Percentiles rank a stretch among this genome's conserved stretches.
phyloP scores from a whole-genome alignment of 2,113 vertebrate species.

The Stomatorhinus ivindoensis region DNA sequence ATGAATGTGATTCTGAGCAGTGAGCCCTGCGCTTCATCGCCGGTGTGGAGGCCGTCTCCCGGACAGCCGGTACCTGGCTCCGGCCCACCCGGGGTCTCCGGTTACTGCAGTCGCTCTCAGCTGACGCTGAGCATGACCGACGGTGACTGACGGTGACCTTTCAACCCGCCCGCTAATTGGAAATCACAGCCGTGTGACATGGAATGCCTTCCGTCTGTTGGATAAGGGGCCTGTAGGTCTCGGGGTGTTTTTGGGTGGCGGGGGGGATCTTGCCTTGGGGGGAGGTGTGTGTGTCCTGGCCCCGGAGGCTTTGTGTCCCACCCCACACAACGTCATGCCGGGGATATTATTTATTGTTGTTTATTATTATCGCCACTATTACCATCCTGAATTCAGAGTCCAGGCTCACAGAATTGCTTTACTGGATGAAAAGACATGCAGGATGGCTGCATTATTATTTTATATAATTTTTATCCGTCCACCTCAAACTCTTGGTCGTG shows the following conservation, averaged over 20 bases:
- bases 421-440: background rate
- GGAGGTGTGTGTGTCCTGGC: no score
- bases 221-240: background rate
- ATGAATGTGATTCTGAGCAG: background rate
- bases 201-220: background rate
- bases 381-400: background rate
- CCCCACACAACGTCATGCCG: background rate
- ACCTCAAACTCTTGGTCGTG: background rate
- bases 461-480: background rate
- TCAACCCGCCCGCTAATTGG: slow-evolving; percentile 4
- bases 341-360: background rate
- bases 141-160: background rate
- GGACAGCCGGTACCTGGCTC: background rate
- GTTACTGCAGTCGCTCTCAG: background rate
- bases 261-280: background rate
- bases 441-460: background rate
- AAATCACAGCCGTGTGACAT: background rate
- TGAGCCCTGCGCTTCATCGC: background rate
- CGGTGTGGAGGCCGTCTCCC: background rate
- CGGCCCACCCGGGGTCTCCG: background rate
- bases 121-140: background rate
- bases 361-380: background rate
- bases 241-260: background rate
- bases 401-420: background rate
- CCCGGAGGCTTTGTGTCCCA: background rate